Conservation (phyloP, 2,888 invertebrate genomes). For the Cerastis leucographa region DNA sequence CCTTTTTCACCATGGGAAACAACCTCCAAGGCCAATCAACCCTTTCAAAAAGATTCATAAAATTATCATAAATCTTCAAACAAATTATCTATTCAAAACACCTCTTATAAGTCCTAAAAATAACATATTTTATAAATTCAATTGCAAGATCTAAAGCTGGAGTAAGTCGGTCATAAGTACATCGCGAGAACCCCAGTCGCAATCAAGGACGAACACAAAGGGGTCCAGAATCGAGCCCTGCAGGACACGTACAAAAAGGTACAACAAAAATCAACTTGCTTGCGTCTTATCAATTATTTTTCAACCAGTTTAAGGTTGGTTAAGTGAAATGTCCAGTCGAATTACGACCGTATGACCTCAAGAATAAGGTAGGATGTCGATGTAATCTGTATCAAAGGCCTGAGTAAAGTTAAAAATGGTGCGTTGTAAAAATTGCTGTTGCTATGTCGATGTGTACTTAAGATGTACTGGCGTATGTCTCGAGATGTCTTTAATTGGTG, state of each 20-base stretch:
- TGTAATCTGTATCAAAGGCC: constrained; percentile 71
- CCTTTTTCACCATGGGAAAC: constrained; percentile 21
- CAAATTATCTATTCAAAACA: constrained; percentile 37
- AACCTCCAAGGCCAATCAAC: constrained; percentile 30
- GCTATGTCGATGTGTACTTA: constrained; percentile 63
- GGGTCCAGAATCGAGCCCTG: constrained; percentile 65
- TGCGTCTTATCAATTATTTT: constrained; percentile 77
- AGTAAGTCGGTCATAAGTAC: constrained; percentile 65
- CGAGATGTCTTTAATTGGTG: constrained; percentile 52
- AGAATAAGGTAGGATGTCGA: constrained; percentile 60
- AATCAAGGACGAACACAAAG: constrained; percentile 64
- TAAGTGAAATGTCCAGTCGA: constrained; percentile 63
- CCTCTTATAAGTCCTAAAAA: constrained; percentile 33
- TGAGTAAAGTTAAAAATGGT: constrained; percentile 78
- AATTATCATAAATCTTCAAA: constrained; percentile 48
- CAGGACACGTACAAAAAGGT: constrained; percentile 65
- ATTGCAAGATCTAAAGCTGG: constrained; percentile 37
- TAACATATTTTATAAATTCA: constrained; percentile 43
- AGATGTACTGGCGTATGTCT: constrained; percentile 57
- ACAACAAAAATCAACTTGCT: constrained; percentile 69
- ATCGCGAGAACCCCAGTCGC: constrained; percentile 52
- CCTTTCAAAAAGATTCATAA: background rate
- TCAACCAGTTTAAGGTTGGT: constrained; percentile 72
- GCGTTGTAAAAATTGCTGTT: constrained; percentile 69
- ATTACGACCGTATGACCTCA: constrained; percentile 4